Base-by-base conservation (phyloP, 2,113 vertebrate genomes). In the Sceloporus tristichus region DNA sequence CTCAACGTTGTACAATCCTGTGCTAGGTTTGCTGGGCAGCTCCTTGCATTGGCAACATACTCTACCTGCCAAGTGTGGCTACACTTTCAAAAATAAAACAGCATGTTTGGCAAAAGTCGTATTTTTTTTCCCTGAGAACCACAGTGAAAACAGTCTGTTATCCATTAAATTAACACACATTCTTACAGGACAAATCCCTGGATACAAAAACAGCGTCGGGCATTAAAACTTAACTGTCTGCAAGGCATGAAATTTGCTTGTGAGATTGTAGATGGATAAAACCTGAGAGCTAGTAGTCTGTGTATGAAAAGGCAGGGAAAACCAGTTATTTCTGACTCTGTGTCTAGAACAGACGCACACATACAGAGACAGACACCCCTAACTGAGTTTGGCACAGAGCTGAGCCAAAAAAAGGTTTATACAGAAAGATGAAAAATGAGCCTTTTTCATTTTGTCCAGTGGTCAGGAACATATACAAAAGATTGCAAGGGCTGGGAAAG, bases 141-240 rank as follows among this genome's bases (percentile, higher is more conserved):
- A 0, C 92, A 76, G 94, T 78, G 74, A 93, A 93, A 95, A 93
- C 80, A 91, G 90, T 93, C 92, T 95, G 94, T 85, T 94, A 84
- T 91, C 91, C 90, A 91, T 93, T 95, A 94, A 92, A 94, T 94
- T 92, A 92, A 90, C 84, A 86, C 93, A 90, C 82, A 90, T 94
- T 94, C 93, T 93, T 93, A 84, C 40, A 87, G 88, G 84, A 92
- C 92, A 91, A 86, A 94, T 94, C 92, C 89, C 91, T 93, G 92
- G 94, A 93, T 91, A 89, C 0, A 59, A 38, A 79, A 80, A 88
- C 87, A 87, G 92, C 87, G 90, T 94, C 94, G 95, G 88, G 95
- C 92, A 94, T 89, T 89, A 88, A 87, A 93, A 92, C 90, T 74
- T 90, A 94, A 92, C 89, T 92, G 94, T 89, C 91, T 91, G 88